Evolutionary conservation across 2,113 vertebrate genomes (phyloP).

Genomic region (Gallinago media): DNA sequence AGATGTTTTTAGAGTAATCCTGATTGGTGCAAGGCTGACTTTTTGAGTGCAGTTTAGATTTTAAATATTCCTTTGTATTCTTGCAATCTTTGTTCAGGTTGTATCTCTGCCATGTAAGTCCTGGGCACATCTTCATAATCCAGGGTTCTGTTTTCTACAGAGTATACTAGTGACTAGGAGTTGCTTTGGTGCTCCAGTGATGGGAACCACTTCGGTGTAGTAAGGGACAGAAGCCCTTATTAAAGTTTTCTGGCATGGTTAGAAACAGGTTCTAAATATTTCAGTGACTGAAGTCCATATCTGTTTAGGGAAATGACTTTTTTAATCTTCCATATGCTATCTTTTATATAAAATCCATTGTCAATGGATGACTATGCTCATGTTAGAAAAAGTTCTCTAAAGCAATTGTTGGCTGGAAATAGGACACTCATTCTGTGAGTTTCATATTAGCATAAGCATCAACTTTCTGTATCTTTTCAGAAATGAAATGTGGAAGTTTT

Average conservation of each 20-base stretch:
- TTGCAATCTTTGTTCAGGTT: background rate
- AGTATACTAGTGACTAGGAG: background rate
- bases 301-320: background rate
- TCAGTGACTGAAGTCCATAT: background rate
- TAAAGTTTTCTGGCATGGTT: background rate
- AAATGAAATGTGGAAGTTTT: background rate
- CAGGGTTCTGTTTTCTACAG: background rate
- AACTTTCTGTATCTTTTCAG: slow-evolving; percentile 4
- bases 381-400: background rate
- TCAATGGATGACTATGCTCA: background rate
- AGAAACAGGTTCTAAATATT: background rate
- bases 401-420: background rate
- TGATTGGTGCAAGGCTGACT: background rate
- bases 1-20: background rate
- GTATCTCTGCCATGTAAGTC: background rate
- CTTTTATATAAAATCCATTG: background rate
- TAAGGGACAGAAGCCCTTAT: background rate
- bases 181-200: background rate
- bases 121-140: background rate
- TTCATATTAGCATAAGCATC: background rate
- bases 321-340: background rate
- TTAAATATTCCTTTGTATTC: background rate
- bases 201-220: background rate
- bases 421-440: background rate
- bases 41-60: background rate